Base-by-base conservation (phyloP, 2,888 invertebrate genomes). In the Xestobium rufovillosum region DNA sequence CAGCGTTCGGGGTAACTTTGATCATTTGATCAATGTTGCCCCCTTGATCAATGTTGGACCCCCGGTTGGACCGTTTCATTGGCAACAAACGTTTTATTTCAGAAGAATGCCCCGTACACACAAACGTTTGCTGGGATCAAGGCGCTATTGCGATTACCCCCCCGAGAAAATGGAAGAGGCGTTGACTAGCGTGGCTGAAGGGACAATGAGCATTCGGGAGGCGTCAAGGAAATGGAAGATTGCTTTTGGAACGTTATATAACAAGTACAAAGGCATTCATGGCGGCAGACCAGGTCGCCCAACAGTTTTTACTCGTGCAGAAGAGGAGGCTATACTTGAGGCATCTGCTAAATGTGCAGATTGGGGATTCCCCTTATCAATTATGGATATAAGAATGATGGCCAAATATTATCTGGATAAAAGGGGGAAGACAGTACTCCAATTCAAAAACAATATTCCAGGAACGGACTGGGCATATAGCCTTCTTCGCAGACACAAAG, bases 401-500 rank as follows among this genome's bases (percentile, higher is more conserved):
- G 30, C 39, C 17, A 44, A 44, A 25, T 28, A 33, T 34, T 44
- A 36, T 34, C 36, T 45, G 13, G 39, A 44, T 26, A 27, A 30
- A 14, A 33, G 30, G 31, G 41, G 42, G n/a, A 31, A 16, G 41
- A 36, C 28, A 9, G 27, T 31, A 6, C 19, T 23, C 15, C 35
- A 31, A n/a, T 45, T 45, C 27, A 28, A 23, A 26, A 41, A 43
- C 16, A 40, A 47, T 36, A 10, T 41, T 16, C 39, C 41, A 34
- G 42, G 39, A 10, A 25, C 32, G 25, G 42, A 40, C 14, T 46
- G 42, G 32, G 30, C 41, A 9, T 36, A 41, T 10, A 35, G 28
- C 9, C 30, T 45, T 33, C 25, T 38, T 6, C 36, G 41, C 4
- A 34, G 46, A 27, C 40, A 44, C 17, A 36, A 37, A 39, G 13